phyloP scores from a whole-genome alignment of 2,113 vertebrate species.

The Xenotilapia leptura region DNA sequence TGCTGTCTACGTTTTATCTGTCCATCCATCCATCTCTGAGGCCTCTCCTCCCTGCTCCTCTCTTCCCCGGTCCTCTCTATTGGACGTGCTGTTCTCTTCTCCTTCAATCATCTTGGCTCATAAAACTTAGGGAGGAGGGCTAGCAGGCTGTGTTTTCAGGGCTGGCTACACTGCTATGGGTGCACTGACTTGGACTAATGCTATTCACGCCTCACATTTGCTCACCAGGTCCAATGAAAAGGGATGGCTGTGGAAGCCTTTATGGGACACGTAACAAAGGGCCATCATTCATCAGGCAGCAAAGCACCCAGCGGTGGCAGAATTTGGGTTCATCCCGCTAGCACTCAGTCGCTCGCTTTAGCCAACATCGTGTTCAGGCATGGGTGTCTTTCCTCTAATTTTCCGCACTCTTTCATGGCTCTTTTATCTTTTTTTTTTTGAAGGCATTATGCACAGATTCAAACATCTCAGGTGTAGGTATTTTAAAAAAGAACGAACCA shows the following conservation, averaged over 20 bases:
- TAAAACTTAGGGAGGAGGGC: slow-evolving; percentile 63
- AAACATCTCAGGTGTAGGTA: background rate
- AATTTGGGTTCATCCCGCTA: background rate
- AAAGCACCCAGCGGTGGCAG: background rate
- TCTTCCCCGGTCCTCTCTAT: slow-evolving; percentile 11
- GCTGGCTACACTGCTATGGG: slow-evolving; percentile 68
- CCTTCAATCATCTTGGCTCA: slow-evolving; percentile 65
- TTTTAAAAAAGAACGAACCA: background rate
- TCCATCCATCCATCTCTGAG: slow-evolving; percentile 51
- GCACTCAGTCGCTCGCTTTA: background rate
- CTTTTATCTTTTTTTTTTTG: background rate
- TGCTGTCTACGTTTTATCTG: slow-evolving; percentile 58
- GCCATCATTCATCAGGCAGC: slow-evolving; percentile 59
- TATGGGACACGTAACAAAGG: slow-evolving; percentile 57
- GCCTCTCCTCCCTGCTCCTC: slow-evolving; percentile 20
- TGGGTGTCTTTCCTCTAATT: background rate
- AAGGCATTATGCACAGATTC: background rate
- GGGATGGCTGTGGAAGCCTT: slow-evolving; percentile 45
- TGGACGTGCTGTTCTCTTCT: slow-evolving; percentile 29
- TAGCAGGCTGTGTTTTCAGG: slow-evolving; percentile 64
- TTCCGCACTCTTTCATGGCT: background rate
- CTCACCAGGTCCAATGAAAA: slow-evolving; percentile 57
- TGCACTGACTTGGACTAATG: slow-evolving; percentile 71
- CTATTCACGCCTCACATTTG: slow-evolving; percentile 67
- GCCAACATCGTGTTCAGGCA: background rate